Evolutionary conservation across 1,140 invertebrate genomes (phyloP), one percentile per base, ranked within the genome.

Genomic region (Mercenaria mercenaria): DNA sequence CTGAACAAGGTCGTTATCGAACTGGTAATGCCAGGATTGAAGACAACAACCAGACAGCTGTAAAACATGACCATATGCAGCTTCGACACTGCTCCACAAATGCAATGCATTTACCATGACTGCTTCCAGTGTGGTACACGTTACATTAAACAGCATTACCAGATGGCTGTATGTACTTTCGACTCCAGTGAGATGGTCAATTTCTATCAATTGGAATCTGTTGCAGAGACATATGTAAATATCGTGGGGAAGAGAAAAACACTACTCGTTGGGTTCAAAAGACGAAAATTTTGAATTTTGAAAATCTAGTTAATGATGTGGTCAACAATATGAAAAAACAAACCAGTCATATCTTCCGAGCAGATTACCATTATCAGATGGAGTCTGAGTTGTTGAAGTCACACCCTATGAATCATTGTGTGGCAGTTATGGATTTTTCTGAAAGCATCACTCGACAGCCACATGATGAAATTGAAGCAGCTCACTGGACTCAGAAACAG

Each of bases 381-480:
- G 69, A 90, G 52, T n/a, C n/a, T n/a, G n/a, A n/a, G n/a, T n/a
- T n/a, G n/a, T n/a, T n/a, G n/a, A 15, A 0, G 3, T n/a, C 67
- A 47, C 72, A 80, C 0, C 59, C 72, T 52, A 77, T n/a, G 29
- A 50, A 69, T 37, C 88, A 90, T 0, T 64, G 72, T 72, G 8
- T 90, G 26, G 82, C 32, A n/a, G 82, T 85, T 11, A 80, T 85
- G 72, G 88, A 90, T 37, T 90, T 69, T 80, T 84, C 59, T 20
- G 81, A 85, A 47, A 79, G 85, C 43, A 64, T 67, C 8, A 26
- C 74, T 26, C 43, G 79, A n/a, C 26, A 26, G 10, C 81, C 74
- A 50, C 81, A 85, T 37, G 88, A 90, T 85, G 82, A 90, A 29
- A 90, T 90, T 10, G 82, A 85, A 29, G 79, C 43, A 0, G 47